Evolutionary conservation across 92 coral and sea anemone genomes (phyloP).

Genomic region (Zoanthus gigantus): DNA sequence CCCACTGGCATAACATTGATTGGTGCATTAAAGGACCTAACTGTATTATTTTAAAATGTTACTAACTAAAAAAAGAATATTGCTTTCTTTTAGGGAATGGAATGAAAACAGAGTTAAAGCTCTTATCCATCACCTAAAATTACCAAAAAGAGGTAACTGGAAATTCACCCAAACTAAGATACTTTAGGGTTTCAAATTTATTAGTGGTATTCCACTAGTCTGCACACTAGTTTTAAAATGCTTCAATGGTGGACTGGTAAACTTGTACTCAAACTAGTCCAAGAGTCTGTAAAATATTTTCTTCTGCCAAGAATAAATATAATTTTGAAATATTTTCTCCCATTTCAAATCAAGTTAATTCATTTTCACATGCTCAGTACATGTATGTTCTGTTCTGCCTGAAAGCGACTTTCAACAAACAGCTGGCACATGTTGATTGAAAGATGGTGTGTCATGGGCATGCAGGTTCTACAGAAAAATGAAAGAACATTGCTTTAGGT

Average conservation of each 20-base stretch:
- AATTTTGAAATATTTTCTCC: not conserved
- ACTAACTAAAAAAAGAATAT: not conserved
- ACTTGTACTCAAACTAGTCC: too few species aligned
- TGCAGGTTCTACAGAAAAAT: not conserved
- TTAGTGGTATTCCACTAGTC: too few species aligned
- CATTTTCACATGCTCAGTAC: not conserved
- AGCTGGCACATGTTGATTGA: not conserved
- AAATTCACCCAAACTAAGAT: too few species aligned
- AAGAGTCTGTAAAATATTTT: too few species aligned
- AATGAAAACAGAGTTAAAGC: slow-evolving; percentile 18
- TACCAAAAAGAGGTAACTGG: not conserved
- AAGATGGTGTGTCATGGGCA: not conserved
- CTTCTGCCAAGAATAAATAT: too few species aligned
- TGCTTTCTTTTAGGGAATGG: slow-evolving; percentile 11
- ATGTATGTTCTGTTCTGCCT: not conserved
- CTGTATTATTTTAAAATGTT: not conserved
- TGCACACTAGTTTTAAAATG: too few species aligned
- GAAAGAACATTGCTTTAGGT: not conserved
- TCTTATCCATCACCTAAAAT: slow-evolving; percentile 10
- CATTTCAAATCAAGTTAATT: not conserved
- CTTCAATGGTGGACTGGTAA: too few species aligned
- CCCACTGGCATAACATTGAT: too few species aligned
- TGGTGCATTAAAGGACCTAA: too few species aligned
- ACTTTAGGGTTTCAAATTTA: too few species aligned
- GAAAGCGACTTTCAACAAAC: not conserved